Percentiles rank a stretch among this genome's conserved stretches.
These are phyloP conservation scores for Lindbergichthys nudifrons DNA, from an alignment of 2,797 vertebrate genomes.

Conservation along the genomic window DNA sequence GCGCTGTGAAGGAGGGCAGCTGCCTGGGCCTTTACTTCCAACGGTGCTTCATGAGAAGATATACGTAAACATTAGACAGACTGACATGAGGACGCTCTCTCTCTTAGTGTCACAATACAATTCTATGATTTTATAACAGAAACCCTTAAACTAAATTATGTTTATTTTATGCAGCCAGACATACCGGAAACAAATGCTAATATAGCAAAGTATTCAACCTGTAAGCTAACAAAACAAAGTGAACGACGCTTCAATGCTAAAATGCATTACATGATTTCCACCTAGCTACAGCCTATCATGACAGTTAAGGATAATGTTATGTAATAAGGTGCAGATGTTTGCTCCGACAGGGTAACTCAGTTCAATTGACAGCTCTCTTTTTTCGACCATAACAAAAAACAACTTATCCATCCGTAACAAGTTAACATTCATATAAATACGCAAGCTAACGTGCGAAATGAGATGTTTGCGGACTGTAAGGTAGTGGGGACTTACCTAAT, in stretches of 20 bases:
- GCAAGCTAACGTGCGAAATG: conserved; percentile 5
- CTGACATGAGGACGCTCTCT: not conserved
- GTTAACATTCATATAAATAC: not conserved
- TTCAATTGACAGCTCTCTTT: not conserved
- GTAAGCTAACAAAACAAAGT: not conserved
- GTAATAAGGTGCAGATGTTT: not conserved
- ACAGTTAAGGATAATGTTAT: not conserved
- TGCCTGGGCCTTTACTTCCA: conserved; percentile 67
- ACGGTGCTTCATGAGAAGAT: conserved; percentile 51
- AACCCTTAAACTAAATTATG: not conserved
- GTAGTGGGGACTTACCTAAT: conserved; percentile 75
- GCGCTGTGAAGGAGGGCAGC: conserved; percentile 74
- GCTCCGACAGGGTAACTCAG: not conserved
- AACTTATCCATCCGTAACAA: not conserved
- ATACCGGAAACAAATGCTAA: not conserved
- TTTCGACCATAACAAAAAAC: conserved; percentile 3
- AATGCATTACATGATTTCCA: not conserved
- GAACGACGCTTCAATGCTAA: conserved; percentile 37
- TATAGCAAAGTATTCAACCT: not conserved
- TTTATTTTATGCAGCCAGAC: not conserved
- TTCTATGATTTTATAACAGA: not conserved
- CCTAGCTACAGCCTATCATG: not conserved
- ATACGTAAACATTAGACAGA: not conserved
- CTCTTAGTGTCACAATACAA: not conserved
- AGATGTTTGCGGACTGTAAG: not conserved